Percentiles rank a stretch among this genome's conserved stretches.
Evolutionary conservation across 2,888 invertebrate genomes (phyloP).

Genomic region (Cepaea hortensis): DNA sequence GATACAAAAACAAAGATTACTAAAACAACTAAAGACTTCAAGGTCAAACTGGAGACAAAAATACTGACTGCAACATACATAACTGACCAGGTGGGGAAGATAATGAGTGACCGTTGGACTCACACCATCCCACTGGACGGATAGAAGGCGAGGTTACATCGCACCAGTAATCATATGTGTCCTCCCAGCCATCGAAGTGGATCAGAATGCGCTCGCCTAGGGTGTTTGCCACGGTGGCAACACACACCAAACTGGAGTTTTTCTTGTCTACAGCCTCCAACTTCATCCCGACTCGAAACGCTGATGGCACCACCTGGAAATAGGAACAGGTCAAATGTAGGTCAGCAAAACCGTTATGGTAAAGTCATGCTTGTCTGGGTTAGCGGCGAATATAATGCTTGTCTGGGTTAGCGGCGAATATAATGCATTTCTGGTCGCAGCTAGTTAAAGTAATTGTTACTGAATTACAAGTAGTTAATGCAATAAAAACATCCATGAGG

Average conservation of each 20-base stretch:
- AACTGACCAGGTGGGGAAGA: conserved; percentile 89
- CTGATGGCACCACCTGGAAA: conserved; percentile 76
- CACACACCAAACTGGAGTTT: conserved; percentile 89
- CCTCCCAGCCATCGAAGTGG: conserved; percentile 97
- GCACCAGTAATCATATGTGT: conserved; percentile 95
- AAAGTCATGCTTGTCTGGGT: too few relatives aligned
- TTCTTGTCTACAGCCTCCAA: conserved; percentile 94
- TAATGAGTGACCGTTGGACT: conserved; percentile 85
- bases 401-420: too few relatives aligned
- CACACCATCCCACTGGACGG: conserved; percentile 95
- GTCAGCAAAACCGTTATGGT: too few relatives aligned
- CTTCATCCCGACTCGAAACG: conserved; percentile 90
- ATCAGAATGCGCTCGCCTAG: conserved; percentile 91
- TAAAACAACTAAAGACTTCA: background rate
- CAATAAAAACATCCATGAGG: too few relatives aligned
- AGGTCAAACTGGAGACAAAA: background rate
- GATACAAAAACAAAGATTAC: background rate
- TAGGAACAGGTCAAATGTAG: too few relatives aligned
- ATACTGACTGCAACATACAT: background rate
- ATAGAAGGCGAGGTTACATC: conserved; percentile 93
- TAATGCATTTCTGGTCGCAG: too few relatives aligned
- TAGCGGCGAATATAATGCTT: too few relatives aligned
- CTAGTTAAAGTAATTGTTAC: too few relatives aligned
- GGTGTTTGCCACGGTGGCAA: conserved; percentile 90
- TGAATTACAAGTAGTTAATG: too few relatives aligned